Evolutionary conservation across 2,888 invertebrate species (phyloP).

Genomic region (Alentia gelatinosa): DNA sequence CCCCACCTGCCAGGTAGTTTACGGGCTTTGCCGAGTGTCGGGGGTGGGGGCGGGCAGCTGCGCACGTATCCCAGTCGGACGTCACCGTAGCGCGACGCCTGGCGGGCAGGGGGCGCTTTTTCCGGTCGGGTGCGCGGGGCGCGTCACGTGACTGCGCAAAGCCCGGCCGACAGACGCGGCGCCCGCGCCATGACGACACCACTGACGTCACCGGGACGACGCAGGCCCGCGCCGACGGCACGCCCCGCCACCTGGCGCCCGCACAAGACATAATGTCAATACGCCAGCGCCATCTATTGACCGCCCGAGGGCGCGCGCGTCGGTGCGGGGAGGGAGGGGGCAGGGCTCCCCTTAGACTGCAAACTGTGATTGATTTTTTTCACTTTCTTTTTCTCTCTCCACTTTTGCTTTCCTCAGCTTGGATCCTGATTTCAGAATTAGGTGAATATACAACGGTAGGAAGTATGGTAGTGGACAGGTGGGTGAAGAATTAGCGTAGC

Average conservation of each 20-base stretch:
- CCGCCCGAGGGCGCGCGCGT: not conserved
- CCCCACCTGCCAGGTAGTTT: not conserved
- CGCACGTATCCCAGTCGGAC: too few relatives aligned
- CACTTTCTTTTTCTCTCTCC: too few relatives aligned
- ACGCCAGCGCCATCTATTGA: not conserved
- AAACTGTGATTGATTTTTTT: conserved; percentile 21
- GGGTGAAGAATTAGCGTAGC: not conserved
- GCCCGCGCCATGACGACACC: not conserved
- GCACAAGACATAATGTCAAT: conserved; percentile 27
- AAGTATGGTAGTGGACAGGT: not conserved
- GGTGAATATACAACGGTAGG: too few relatives aligned
- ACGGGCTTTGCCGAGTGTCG: not conserved
- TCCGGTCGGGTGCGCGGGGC: not conserved
- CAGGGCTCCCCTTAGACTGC: not conserved
- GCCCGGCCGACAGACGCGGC: not conserved
- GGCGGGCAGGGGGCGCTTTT: not conserved
- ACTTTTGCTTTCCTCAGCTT: too few relatives aligned
- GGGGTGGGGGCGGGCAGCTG: too few relatives aligned
- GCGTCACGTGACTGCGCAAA: conserved; percentile 17
- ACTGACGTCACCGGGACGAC: not conserved
- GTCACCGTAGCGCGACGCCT: not conserved
- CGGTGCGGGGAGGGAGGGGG: not conserved
- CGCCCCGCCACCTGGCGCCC: not conserved
- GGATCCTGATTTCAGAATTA: too few relatives aligned
- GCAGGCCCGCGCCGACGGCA: not conserved